A percentile compares a stretch with the other conserved stretches of the same genome.
These are phyloP conservation scores for Euzophera pinguis DNA, from an alignment of 2,888 invertebrate species.

Conservation along the genomic window DNA sequence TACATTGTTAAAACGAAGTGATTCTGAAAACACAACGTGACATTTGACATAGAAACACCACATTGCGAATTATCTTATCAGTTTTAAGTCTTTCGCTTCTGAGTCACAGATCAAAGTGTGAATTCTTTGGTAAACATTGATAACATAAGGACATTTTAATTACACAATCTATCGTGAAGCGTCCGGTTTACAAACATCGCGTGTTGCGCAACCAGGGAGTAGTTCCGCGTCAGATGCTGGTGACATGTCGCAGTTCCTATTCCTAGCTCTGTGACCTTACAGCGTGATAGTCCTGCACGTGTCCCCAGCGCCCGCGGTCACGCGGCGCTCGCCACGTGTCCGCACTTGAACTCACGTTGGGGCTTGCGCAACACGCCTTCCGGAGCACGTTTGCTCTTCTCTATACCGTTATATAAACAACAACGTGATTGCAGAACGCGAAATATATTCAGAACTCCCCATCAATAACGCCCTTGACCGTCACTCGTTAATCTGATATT, in stretches of 20 bases:
- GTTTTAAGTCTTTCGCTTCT: not conserved
- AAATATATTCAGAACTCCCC: constrained; percentile 49
- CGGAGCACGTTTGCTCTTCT: constrained; percentile 57
- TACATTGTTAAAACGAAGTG: not conserved
- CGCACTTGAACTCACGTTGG: constrained; percentile 72
- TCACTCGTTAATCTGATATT: constrained; percentile 6
- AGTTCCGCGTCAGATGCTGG: not conserved
- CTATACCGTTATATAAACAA: constrained; percentile 67
- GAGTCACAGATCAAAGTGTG: constrained; percentile 17
- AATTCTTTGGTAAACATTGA: constrained; percentile 27
- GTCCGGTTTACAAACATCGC: not conserved
- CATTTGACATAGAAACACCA: constrained; percentile 10
- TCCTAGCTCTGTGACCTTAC: constrained; percentile 37
- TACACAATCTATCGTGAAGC: not conserved
- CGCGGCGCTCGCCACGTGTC: constrained; percentile 67
- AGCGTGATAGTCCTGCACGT: constrained; percentile 52
- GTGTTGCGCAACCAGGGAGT: not conserved
- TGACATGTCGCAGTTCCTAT: not conserved
- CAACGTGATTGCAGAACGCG: constrained; percentile 68
- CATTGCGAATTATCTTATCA: constrained; percentile 4
- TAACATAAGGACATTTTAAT: constrained; percentile 8
- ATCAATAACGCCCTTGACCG: constrained; percentile 41
- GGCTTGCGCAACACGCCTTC: constrained; percentile 56
- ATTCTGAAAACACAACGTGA: constrained; percentile 5
- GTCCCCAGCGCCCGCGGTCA: constrained; percentile 38